Base-by-base conservation (phyloP, 2,888 invertebrate species). In the Synanthedon formicaeformis region DNA sequence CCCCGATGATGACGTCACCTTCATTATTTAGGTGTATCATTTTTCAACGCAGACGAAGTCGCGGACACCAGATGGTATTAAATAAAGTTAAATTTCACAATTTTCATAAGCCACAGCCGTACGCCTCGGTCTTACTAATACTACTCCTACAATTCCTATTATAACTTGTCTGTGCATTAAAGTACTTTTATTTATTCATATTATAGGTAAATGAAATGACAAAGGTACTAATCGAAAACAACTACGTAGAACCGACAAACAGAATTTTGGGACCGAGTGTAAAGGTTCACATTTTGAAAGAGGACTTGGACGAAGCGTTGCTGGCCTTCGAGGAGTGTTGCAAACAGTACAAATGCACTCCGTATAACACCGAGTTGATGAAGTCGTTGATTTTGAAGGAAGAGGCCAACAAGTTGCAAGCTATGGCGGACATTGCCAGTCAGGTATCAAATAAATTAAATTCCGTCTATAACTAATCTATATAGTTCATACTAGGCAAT, bases 361-460 rank as follows among this genome's bases (percentile, higher is more conserved):
- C 96, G 0, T 92, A 91, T 90, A 95, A 94, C 68, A 92, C 91
- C 51, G 92, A 86, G 55, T 72, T 96, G 5, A 91, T 94, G 61
- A 91, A 92, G 56, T 80, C 89, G 16, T 79, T 94, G 11, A 94
- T 95, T 54, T 86, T 92, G 67, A 80, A 85, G 1, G 95, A 95
- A 73, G 94, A 96, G 73, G 93, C 95, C 0, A 88, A 89, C 1
- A 91, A 90, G 62, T 79, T 97, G 13, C 96, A 97, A 71, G 91
- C 90, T 76, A 73, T 96, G 13, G 94, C 96, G 0, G 96, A 96
- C 76, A 80, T 95, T n/a, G 93, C 93, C 60, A 94, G 94, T 1
- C 84, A 89, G 66, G 89, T 93, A 68, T 34, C 8, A 2, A 4
- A 10, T 1, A 34, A 16, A 34, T 2, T 34, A 34, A 34, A 34